A percentile compares a stretch with the other conserved stretches of the same genome.
Conservation (phyloP, 2,797 vertebrate genomes). For the Phrynocephalus vlangalii region DNA sequence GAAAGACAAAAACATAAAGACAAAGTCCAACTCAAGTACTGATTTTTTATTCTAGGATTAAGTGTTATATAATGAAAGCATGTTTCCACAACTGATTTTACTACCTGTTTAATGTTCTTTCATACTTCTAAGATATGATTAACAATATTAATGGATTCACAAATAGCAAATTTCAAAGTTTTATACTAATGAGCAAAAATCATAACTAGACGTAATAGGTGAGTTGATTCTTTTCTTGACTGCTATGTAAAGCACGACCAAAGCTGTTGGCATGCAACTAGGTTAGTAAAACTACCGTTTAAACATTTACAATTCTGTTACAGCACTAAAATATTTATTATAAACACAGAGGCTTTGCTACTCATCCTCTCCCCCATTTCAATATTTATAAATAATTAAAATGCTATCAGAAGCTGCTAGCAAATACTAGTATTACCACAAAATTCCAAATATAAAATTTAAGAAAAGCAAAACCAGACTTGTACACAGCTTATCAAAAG, state of each 20-base stretch:
- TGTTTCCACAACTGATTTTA: background rate
- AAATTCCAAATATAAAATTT: background rate
- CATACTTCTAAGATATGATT: background rate
- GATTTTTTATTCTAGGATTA: no score
- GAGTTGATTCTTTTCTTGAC: background rate
- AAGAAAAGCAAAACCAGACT: background rate
- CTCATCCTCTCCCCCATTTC: background rate
- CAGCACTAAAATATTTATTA: no score
- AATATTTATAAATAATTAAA: background rate
- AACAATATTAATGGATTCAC: background rate
- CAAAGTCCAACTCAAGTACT: background rate
- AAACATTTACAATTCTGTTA: background rate
- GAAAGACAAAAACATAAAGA: background rate
- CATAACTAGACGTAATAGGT: no score
- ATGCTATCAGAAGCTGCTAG: background rate
- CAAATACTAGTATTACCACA: background rate
- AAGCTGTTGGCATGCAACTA: background rate
- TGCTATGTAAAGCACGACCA: background rate
- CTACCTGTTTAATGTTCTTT: background rate
- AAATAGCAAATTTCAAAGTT: background rate
- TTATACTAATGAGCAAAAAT: background rate
- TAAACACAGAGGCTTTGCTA: no score
- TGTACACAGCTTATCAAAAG: slow-evolving; percentile 13
- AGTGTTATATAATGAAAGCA: background rate
- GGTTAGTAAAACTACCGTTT: background rate